Conservation (phyloP, 2,113 vertebrate genomes). For the Propithecus coquereli region DNA sequence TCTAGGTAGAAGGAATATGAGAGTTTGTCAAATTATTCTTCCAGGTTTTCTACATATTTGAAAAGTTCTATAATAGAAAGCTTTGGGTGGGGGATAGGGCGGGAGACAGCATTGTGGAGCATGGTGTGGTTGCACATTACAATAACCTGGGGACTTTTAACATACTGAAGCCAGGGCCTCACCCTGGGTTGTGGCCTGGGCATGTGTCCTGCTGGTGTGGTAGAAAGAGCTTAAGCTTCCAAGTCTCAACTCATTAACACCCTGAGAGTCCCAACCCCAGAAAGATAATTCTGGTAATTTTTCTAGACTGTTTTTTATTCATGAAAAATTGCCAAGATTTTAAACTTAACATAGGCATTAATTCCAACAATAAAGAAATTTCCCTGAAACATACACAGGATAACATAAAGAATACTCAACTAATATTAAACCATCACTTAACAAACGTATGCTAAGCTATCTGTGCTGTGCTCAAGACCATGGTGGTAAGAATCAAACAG, state of each 20-base stretch:
- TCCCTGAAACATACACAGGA: background rate
- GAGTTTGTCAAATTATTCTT: background rate
- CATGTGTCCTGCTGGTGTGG: background rate
- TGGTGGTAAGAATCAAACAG: background rate
- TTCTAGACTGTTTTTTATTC: background rate
- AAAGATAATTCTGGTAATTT: slow-evolving; percentile 21
- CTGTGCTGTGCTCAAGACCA: background rate
- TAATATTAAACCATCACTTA: background rate
- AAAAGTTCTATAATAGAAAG: background rate
- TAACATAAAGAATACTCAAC: background rate
- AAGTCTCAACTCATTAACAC: background rate
- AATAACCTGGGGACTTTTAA: background rate
- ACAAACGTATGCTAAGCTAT: background rate
- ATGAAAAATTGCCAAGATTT: slow-evolving; percentile 13
- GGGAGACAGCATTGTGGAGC: background rate
- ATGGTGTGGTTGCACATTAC: background rate
- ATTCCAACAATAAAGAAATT: slow-evolving; percentile 38
- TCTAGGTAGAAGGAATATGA: background rate
- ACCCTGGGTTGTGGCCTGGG: background rate
- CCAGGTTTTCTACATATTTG: background rate
- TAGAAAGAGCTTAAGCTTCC: background rate
- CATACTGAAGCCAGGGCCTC: background rate
- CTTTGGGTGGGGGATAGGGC: background rate
- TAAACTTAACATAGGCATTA: slow-evolving; percentile 24
- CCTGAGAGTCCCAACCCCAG: background rate